Percentiles rank a stretch among this genome's conserved stretches.
Evolutionary conservation across 2,797 vertebrate genomes (phyloP).

Genomic region (Cygnus olor): DNA sequence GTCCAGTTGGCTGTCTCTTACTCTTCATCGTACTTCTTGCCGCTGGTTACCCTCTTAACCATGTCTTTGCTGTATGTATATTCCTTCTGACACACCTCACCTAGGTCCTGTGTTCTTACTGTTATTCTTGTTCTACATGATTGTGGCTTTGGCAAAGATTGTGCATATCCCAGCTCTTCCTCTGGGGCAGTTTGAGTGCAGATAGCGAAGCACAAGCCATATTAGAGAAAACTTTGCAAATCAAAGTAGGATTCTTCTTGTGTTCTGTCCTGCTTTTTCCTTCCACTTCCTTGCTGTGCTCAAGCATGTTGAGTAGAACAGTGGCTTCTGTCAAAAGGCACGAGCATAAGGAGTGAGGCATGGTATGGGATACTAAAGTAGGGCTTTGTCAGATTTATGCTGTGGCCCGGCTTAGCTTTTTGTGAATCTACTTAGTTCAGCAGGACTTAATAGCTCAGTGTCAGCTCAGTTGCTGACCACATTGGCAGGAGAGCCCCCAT

Average conservation of each 20-base stretch:
- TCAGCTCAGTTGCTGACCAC: not conserved
- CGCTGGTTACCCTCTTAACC: not conserved
- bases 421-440: not conserved
- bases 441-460: not conserved
- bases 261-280: not conserved
- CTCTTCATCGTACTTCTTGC: not conserved
- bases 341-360: not conserved
- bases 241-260: not conserved
- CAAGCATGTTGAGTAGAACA: not conserved
- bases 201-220: not conserved
- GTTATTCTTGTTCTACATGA: rapidly evolving
- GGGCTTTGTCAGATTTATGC: rapidly evolving
- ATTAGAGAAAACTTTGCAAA: not conserved
- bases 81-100: not conserved
- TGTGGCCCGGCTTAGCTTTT: not conserved
- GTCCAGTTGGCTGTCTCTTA: not conserved
- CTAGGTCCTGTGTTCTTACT: not conserved
- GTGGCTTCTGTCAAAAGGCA: not conserved
- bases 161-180: not conserved
- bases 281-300: not conserved
- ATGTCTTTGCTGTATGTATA: not conserved
- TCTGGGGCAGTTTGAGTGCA: not conserved
- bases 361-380: not conserved
- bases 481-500: not conserved
- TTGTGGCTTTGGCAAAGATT: not conserved